Base-by-base conservation (phyloP, 1,140 invertebrate species). In the Macrosteles quadrilineatus region DNA sequence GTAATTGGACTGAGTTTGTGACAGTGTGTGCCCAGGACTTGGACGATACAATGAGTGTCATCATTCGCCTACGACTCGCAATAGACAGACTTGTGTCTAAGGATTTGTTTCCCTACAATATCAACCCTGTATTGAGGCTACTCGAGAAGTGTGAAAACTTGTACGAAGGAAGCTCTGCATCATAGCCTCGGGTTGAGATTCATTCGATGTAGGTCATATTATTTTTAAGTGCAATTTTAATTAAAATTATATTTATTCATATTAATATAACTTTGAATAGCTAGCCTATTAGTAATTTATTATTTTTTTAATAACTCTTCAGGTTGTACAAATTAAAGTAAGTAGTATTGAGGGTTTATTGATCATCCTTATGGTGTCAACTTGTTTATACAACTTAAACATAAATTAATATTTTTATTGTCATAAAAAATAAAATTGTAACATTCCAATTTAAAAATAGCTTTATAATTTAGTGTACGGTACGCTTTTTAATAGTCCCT, bases 61-160 rank as follows among this genome's bases (percentile, higher is more conserved):
- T 96, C 11, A 93, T 93, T 75, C 83, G 91, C 68, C 81, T 96
- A 29, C 85, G 92, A 72, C 82, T 92, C 72, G 88, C 93, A 72
- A 92, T 96, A 72, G 90, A 90, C 74, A 85, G 92, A 77, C 81
- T 96, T 71, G 92, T 95, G 9, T 88, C 90, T 0, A 91, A 90
- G 74, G 87, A 91, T 68, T 81, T 95, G 12, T 95, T 95, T 79
- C 92, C 93, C 0, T 96, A 96, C 78, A 95, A 96, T 80, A 95
- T 96, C 75, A 92, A 88, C 78, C 94, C 94, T 53, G 89, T 96
- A 72, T 82, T 95, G 53, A 88, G 90, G 79, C 81, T 96, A 71
- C 80, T 96, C 50, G 90, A 93, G 78, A 89, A 91, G 72, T 95
- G 92, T 80, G 93, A 95, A 78, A 89, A 90, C 75, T 82, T 94